Conservation (phyloP, 2,888 invertebrate genomes). For the Morpho helenor region DNA sequence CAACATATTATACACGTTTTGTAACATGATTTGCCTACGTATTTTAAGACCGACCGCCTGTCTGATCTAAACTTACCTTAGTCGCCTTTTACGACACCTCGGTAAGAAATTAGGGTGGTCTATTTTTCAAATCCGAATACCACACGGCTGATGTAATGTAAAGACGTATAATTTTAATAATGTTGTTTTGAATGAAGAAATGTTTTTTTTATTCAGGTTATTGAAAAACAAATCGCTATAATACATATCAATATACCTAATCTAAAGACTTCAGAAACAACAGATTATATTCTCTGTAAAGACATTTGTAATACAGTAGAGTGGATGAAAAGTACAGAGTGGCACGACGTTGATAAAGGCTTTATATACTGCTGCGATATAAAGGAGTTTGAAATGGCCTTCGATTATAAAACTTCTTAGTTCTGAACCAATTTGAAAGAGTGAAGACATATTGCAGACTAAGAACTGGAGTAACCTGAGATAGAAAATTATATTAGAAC, state of each 20-base stretch:
- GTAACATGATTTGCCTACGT: no score
- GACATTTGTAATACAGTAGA: constrained; percentile 38
- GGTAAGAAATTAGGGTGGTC: no score
- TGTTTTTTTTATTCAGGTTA: constrained; percentile 36
- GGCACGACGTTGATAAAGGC: constrained; percentile 37
- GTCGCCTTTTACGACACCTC: no score
- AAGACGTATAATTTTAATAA: not conserved
- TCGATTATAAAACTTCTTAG: constrained; percentile 8
- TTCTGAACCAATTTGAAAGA: no score
- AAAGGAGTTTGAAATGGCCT: constrained; percentile 29
- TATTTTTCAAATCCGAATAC: no score
- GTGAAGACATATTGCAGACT: no score
- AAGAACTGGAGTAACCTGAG: no score
- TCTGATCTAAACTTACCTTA: no score
- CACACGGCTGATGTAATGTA: no score
- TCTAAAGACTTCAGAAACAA: constrained; percentile 24
- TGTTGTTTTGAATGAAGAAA: not conserved
- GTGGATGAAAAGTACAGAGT: constrained; percentile 40
- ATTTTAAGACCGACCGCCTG: no score
- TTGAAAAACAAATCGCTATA: constrained; percentile 39
- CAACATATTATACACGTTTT: no score
- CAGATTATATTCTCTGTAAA: constrained; percentile 33
- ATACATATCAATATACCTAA: constrained; percentile 50
- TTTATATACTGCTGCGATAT: constrained; percentile 47
- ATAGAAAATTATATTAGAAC: no score